Conservation (phyloP, 2,888 invertebrate species). For the Hyalella azteca region DNA sequence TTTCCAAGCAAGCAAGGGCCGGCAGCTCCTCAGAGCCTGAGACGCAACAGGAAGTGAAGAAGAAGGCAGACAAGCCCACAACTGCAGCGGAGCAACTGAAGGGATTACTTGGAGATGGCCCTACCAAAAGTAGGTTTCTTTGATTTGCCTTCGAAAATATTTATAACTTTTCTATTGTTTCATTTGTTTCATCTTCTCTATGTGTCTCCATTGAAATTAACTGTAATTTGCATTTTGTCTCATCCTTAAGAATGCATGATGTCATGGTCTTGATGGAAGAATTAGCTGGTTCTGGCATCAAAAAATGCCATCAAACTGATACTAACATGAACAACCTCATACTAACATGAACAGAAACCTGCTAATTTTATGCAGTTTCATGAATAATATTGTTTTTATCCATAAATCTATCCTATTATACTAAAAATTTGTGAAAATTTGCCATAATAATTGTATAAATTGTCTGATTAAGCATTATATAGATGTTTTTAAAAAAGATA, state of each 20-base stretch:
- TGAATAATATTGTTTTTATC: too few relatives aligned
- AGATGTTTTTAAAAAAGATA: too few relatives aligned
- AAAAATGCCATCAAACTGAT: too few relatives aligned
- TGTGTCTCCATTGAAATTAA: not conserved
- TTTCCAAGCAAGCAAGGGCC: not conserved
- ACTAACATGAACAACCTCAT: too few relatives aligned
- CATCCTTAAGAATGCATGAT: not conserved
- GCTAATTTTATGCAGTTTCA: too few relatives aligned
- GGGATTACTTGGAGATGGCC: not conserved
- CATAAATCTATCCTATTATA: too few relatives aligned
- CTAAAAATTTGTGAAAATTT: too few relatives aligned
- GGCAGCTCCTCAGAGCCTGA: not conserved
- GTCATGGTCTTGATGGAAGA: not conserved
- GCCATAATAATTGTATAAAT: too few relatives aligned
- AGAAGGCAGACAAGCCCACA: not conserved
- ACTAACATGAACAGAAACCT: too few relatives aligned
- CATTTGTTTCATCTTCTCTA: not conserved
- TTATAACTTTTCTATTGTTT: not conserved
- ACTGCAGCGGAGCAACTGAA: not conserved
- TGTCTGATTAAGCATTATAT: too few relatives aligned
- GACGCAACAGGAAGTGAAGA: not conserved
- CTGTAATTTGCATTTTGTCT: not conserved
- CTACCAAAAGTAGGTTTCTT: not conserved
- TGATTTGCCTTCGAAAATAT: not conserved
- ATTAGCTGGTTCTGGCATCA: not conserved